Percentiles rank a stretch among this genome's conserved stretches.
Evolutionary conservation across 1,140 invertebrate genomes (phyloP).

Genomic region (Drosophila burlai): DNA sequence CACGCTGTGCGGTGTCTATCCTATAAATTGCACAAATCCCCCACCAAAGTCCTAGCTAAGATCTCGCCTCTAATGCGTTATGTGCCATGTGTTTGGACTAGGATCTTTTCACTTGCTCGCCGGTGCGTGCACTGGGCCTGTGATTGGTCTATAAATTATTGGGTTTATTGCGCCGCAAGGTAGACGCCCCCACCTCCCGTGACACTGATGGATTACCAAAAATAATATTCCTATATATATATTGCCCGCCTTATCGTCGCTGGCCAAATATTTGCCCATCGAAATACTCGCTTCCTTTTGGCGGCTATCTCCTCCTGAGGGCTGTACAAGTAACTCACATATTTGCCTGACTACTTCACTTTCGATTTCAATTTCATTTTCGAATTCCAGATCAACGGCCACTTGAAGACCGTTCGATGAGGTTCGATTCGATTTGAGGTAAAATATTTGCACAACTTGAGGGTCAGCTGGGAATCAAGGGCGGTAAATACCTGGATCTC

Average conservation of each 20-base stretch:
- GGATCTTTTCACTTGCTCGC: slow-evolving; percentile 80
- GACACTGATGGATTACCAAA: slow-evolving; percentile 77
- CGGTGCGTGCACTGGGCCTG: slow-evolving; percentile 68
- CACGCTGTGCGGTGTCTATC: slow-evolving; percentile 81
- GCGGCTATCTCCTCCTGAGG: slow-evolving; percentile 15
- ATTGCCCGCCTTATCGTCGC: slow-evolving; percentile 19
- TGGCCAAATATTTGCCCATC: slow-evolving; percentile 69
- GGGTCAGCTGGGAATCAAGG: slow-evolving; percentile 43
- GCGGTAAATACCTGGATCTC: neutral
- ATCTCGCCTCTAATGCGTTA: slow-evolving; percentile 69
- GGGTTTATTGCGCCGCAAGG: slow-evolving; percentile 63
- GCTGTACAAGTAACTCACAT: slow-evolving; percentile 21
- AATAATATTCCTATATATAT: neutral
- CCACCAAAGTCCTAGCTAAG: slow-evolving; percentile 2
- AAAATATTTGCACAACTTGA: slow-evolving; percentile 76
- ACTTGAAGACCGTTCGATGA: slow-evolving; percentile 9
- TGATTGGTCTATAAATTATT: slow-evolving; percentile 82
- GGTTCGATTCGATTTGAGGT: slow-evolving; percentile 31
- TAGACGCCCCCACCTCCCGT: slow-evolving; percentile 58
- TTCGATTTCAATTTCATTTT: slow-evolving; percentile 61
- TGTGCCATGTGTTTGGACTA: slow-evolving; percentile 77
- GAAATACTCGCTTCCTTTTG: slow-evolving; percentile 45
- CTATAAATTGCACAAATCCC: slow-evolving; percentile 71
- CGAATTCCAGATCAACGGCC: slow-evolving; percentile 33
- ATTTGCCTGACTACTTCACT: slow-evolving; percentile 66